Evolutionary conservation across 2,888 invertebrate genomes (phyloP), one percentile per base, ranked within the genome.

Genomic region (Operophtera brumata): DNA sequence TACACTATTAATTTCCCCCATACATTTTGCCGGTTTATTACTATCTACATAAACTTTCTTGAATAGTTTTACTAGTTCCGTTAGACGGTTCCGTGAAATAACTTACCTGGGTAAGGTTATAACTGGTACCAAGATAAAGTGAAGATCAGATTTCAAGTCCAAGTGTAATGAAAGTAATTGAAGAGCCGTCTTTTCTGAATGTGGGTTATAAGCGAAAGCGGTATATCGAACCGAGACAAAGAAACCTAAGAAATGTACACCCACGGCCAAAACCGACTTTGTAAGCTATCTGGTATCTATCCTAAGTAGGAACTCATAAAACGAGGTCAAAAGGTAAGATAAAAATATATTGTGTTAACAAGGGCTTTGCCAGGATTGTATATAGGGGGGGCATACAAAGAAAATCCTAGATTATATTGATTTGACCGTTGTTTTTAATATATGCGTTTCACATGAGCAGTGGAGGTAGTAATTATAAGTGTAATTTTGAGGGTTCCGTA

Each of bases 191-290:
- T 41, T 26, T 26, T 36, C 40, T 41, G 25, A 41, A 41, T 41
- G 40, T 41, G 25, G 40, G 40, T 11, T 41, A n/a, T n/a, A 41
- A 41, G 40, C 40, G 40, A 41, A 41, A 41, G 40, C 40, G 26
- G 40, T 41, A 26, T 26, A 3, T 41, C 25, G 11, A 41, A 10
- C 26, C 9, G 11, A 41, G 26, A 41, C 40, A 41, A 41, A 26
- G 40, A 41, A 41, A 26, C n/a, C 26, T 11, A 26, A 11, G 36
- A 13, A 8, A 6, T 26, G 11, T 11, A n/a, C 40, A 11, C 26
- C 40, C 26, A 41, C 25, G 40, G 26, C 40, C 13, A 13, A 8
- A 8, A 6, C 20, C n/a, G 13, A 36, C 36, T 13, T 1, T 13
- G 36, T 12, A 36, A 36, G 13, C 36, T 36, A 13, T 36, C 12